phyloP scores from a whole-genome alignment of 2,888 invertebrate genomes.

The Petrophora chlorosata region DNA sequence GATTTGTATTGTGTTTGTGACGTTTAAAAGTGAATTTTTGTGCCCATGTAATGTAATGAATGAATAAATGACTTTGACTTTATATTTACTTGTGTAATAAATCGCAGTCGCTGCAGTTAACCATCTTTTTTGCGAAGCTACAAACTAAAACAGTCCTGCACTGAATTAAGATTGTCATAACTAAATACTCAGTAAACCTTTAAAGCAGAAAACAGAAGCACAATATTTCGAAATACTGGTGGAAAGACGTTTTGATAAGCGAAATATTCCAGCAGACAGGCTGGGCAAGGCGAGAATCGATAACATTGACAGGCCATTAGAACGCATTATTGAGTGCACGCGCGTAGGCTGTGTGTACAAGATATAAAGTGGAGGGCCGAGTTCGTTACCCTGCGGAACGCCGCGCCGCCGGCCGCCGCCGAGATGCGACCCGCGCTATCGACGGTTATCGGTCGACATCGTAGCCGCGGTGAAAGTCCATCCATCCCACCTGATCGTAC shows the following conservation, averaged over 20 bases:
- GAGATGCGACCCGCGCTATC: slow-evolving; percentile 54
- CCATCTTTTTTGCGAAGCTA: no score
- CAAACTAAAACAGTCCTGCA: no score
- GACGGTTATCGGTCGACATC: slow-evolving; percentile 61
- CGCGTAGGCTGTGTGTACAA: slow-evolving; percentile 40
- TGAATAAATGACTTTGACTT: no score
- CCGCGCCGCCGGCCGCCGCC: slow-evolving; percentile 50
- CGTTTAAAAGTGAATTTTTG: no score
- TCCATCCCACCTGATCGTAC: slow-evolving; percentile 44
- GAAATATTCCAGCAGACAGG: slow-evolving; percentile 28
- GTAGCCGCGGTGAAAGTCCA: slow-evolving; percentile 51
- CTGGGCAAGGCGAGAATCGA: slow-evolving; percentile 42
- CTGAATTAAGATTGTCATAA: neutral
- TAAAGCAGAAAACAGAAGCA: neutral
- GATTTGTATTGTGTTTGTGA: no score
- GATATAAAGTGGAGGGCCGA: slow-evolving; percentile 47
- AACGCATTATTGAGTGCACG: slow-evolving; percentile 46
- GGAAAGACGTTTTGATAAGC: slow-evolving; percentile 2
- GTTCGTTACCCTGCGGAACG: slow-evolving; percentile 64
- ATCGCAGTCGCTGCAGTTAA: no score
- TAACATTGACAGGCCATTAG: slow-evolving; percentile 50
- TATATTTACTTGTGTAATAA: no score
- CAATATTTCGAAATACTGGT: neutral
- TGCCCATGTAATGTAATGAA: no score
- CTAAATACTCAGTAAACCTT: neutral